Percentiles rank a stretch among this genome's conserved stretches.
These are phyloP conservation scores for Sternotherus odoratus DNA, from an alignment of 2,797 vertebrate genomes.

Conservation along the genomic window DNA sequence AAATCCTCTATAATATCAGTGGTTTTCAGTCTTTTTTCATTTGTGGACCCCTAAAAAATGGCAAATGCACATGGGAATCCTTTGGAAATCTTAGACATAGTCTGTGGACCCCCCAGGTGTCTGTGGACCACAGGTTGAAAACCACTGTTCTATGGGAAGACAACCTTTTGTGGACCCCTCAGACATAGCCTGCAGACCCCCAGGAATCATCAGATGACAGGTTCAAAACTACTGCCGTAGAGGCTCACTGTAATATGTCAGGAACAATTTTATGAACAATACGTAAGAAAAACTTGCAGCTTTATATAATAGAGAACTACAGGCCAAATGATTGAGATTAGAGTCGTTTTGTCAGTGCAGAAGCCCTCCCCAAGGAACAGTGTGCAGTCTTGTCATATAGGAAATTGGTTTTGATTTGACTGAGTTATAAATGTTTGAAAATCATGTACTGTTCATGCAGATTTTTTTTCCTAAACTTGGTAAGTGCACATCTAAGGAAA, in stretches of 20 bases:
- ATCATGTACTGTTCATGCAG: not conserved
- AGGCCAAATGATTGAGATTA: constrained; percentile 10
- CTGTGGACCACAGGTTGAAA: not conserved
- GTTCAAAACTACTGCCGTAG: too few species aligned
- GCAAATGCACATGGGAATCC: too few species aligned
- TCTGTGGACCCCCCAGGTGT: not conserved
- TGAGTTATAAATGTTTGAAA: constrained; percentile 15
- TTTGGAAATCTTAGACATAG: too few species aligned
- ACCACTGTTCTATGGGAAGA: not conserved
- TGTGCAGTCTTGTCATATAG: constrained; percentile 18
- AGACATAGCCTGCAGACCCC: not conserved
- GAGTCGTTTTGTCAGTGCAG: constrained; percentile 30
- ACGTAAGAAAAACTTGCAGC: not conserved
- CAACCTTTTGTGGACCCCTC: not conserved
- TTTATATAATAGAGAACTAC: not conserved
- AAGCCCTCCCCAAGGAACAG: not conserved
- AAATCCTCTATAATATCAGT: too few species aligned
- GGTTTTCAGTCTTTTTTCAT: too few species aligned
- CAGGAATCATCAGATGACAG: too few species aligned
- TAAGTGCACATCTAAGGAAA: constrained; percentile 2
- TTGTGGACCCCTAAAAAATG: too few species aligned
- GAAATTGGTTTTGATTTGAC: constrained; percentile 44
- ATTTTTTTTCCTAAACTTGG: not conserved
- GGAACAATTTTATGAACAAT: not conserved
- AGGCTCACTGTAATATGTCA: too few species aligned